A percentile compares a stretch with the other conserved stretches of the same genome.
These are phyloP conservation scores for Diaperis boleti DNA, from an alignment of 2,888 invertebrate genomes.

Conservation along the genomic window DNA sequence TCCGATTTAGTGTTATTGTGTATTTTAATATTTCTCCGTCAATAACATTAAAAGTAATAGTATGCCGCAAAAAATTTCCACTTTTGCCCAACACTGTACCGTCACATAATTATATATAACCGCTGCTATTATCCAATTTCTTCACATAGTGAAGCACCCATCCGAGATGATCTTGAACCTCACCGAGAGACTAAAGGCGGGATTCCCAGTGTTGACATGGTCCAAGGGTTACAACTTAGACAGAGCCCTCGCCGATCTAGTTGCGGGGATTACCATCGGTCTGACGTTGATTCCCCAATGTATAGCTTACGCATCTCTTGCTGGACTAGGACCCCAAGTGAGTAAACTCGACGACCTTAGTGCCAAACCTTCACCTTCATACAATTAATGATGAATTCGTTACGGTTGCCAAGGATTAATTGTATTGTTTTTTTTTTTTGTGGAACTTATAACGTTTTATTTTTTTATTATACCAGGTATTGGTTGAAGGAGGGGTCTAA, in stretches of 20 bases:
- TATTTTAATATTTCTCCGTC: too few species aligned
- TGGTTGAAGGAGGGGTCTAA: background rate
- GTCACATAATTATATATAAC: too few species aligned
- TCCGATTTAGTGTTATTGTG: too few species aligned
- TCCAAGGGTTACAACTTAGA: constrained; percentile 70
- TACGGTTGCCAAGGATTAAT: constrained; percentile 3
- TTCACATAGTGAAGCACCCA: too few species aligned
- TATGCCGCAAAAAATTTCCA: too few species aligned
- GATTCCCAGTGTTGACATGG: constrained; percentile 71
- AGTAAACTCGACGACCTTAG: constrained; percentile 44
- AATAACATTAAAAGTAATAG: too few species aligned
- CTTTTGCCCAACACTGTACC: too few species aligned
- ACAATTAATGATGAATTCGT: background rate
- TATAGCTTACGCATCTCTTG: constrained; percentile 81
- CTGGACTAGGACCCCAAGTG: constrained; percentile 81
- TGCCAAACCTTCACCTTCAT: background rate
- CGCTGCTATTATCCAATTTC: too few species aligned
- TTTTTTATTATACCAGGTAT: background rate
- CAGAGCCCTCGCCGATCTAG: constrained; percentile 74
- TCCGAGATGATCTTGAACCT: constrained; percentile 5
- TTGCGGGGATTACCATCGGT: constrained; percentile 83
- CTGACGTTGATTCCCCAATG: constrained; percentile 84
- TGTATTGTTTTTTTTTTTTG: too few species aligned
- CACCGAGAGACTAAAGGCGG: constrained; percentile 17
- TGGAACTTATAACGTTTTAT: too few species aligned